phyloP scores from a whole-genome alignment of 2,888 invertebrate genomes.

The Conops quadrifasciatus region DNA sequence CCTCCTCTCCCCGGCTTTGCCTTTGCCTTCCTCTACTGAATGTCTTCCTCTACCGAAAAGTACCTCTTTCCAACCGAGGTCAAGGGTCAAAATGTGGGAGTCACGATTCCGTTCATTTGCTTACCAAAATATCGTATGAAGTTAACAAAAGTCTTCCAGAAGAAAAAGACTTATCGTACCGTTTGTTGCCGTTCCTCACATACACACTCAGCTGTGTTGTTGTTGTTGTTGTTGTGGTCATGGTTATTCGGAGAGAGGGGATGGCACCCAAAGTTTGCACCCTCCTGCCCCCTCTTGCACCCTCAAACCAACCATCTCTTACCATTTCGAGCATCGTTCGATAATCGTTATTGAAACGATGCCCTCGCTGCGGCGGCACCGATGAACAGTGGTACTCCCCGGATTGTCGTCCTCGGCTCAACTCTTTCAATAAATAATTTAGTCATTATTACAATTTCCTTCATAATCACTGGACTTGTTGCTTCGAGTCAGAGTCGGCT shows the following conservation, averaged over 20 bases:
- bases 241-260: background rate
- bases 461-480: slow-evolving; percentile 51
- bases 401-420: background rate
- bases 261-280: background rate
- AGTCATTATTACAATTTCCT: slow-evolving; percentile 59
- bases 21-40: no score
- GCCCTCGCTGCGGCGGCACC: background rate
- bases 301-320: background rate
- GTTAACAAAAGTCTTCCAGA: slow-evolving; percentile 50
- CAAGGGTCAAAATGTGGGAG: slow-evolving; percentile 65
- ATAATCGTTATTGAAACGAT: background rate
- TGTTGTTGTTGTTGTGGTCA: background rate
- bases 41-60: slow-evolving; percentile 19
- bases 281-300: background rate
- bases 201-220: slow-evolving; percentile 37
- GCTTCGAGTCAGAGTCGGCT: background rate
- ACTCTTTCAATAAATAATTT: slow-evolving; percentile 59
- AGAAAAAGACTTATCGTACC: slow-evolving; percentile 47
- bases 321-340: background rate
- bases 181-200: slow-evolving; percentile 47
- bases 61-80: slow-evolving; percentile 53
- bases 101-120: slow-evolving; percentile 57
- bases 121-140: slow-evolving; percentile 53
- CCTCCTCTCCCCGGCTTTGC: no score
- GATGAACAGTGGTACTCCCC: background rate